Base-by-base conservation (phyloP, 2,113 vertebrate genomes). In the Pangasianodon hypophthalmus region DNA sequence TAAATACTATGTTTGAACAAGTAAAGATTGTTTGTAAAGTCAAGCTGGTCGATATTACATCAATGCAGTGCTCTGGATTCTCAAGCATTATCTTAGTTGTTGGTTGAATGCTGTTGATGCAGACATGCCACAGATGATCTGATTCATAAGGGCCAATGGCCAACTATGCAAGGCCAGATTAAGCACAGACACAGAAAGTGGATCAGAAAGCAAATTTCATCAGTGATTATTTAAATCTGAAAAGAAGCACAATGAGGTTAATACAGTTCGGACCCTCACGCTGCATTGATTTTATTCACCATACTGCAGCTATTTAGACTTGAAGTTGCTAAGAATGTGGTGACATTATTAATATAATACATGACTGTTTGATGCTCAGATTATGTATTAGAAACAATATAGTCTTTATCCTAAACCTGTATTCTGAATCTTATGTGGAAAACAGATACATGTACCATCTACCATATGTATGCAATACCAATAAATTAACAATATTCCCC, bases 1-100 rank as follows among this genome's bases (percentile, higher is more conserved):
- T 21, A 50, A 90, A 88, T 91, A 81, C 37, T 32, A 32, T 54
- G 60, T 58, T 64, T 87, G 14, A 84, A 21, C 87, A 71, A 41
- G 90, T 48, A 62, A 89, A 71, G 44, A 92, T 21, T 41, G 88
- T 87, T 91, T 60, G 91, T 90, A 88, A 92, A 92, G 92, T 91
- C 83, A 93, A 92, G 90, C 85, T 89, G 87, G 37, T 19, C 50
- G 52, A 6, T 77, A 62, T 44, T 75, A 58, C 2, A 41, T 56
- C 79, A 84, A 29, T 89, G 67, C 77, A 91, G 82, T 89, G 60
- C 60, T 90, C 60, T 81, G 32, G 73, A 87, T 44, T 92, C 56
- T 73, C 73, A 92, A 88, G 87, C 92, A 92, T 91, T 88, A 32
- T 46, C 58, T 82, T 60, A 84, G 46, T 48, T 41, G 84, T 26